Base-by-base conservation (phyloP, 2,113 vertebrate genomes). In the Okapia johnstoni region DNA sequence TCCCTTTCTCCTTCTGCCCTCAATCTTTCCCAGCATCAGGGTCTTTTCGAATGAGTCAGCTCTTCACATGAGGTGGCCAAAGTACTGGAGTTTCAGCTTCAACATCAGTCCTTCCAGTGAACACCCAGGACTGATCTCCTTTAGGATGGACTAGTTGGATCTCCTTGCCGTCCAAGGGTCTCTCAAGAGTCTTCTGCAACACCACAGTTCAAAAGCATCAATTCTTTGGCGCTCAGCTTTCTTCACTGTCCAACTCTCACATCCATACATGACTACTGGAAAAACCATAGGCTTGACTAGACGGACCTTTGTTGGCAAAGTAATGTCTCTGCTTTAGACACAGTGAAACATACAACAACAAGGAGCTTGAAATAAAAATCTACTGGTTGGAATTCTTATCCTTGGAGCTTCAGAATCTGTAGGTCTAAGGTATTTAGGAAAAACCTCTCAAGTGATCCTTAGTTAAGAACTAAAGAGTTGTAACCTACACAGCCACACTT, bases 161-260 rank as follows among this genome's bases (percentile, higher is more conserved):
- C 63, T 66, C 63, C 63, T 66, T 66, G 33, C 17, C 36, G 2
- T 36, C 33, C 9, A 36, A 36, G 14, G 28, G 30, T 33, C 30
- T 63, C 30, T 33, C 61, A 63, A 33, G 30, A 63, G 33, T 66
- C 63, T 66, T 66, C 63, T 66, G 8, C 1, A 66, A 66, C 17
- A 66, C 4, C 63, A 66, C 0, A 66, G 33, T 66, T 66, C 63
- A 66, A 66, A 66, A 66, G 63, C 63, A 21, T 66, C 33, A 36
- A 10, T 66, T 66, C 33, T 66, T 36, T 2, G 1, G 33, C 0
- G 0, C 63, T 66, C 4, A 66, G 17, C 17, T 21, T 66, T 66
- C 33, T 36, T 36, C n/a, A 66, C n/a, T n/a, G 63, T 33, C 30
- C 60, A 28, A 60, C 11, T 60, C 58, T 28, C 5, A 60, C 2